phyloP scores from a whole-genome alignment of 2,113 vertebrate species.

The Tamias sibiricus region DNA sequence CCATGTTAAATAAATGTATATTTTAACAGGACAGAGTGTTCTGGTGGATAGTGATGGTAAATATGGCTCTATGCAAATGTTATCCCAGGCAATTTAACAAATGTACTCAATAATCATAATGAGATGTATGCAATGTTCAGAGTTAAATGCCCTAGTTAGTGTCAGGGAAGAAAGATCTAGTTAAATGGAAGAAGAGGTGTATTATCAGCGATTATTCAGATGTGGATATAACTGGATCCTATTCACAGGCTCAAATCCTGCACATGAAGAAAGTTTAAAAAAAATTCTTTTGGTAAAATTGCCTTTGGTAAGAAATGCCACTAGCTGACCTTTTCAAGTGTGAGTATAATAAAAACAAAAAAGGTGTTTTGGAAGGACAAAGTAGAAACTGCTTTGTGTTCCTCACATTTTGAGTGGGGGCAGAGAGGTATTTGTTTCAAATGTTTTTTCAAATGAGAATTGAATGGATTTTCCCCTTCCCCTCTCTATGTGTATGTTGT shows the following conservation, averaged over 20 bases:
- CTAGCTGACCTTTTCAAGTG: slow-evolving; percentile 30
- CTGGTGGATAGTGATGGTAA: neutral
- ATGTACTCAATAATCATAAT: neutral
- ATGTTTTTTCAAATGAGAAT: neutral
- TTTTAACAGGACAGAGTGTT: neutral
- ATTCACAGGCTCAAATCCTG: neutral
- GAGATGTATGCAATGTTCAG: neutral
- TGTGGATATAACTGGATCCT: neutral
- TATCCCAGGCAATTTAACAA: neutral
- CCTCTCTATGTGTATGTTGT: neutral
- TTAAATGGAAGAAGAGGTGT: rapidly evolving
- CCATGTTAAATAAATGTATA: neutral
- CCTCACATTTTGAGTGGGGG: neutral
- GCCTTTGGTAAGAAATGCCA: neutral
- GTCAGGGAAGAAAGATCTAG: neutral
- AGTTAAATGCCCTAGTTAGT: neutral
- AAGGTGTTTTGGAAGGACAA: neutral
- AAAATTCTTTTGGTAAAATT: neutral
- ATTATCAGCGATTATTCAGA: neutral
- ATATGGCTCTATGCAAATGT: neutral
- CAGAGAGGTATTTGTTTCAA: neutral
- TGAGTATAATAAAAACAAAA: neutral
- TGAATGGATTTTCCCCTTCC: neutral
- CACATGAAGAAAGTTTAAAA: neutral
- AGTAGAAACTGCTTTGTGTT: slow-evolving; percentile 6